Evolutionary conservation across 1,140 invertebrate species (phyloP).

Genomic region (Caenorhabditis inopinata): DNA sequence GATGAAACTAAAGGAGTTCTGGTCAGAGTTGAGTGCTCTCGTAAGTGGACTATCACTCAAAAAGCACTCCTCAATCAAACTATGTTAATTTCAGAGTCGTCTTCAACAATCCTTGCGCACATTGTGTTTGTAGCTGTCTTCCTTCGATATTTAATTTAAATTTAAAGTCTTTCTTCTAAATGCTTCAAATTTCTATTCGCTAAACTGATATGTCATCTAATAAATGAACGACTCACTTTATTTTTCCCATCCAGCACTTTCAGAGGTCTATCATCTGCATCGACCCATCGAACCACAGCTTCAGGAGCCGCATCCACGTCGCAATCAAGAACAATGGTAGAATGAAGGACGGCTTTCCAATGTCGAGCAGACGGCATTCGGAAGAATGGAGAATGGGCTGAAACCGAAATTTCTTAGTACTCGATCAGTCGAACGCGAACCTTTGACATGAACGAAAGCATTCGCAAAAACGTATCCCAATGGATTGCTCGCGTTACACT

Average conservation of each 20-base stretch:
- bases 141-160: neutral
- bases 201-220: too few relatives aligned
- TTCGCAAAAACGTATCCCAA: slow-evolving; percentile 96
- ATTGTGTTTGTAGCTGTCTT: neutral
- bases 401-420: neutral
- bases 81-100: neutral
- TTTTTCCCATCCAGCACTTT: slow-evolving; percentile 57
- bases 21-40: neutral
- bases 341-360: slow-evolving; percentile 58
- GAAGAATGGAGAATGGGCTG: slow-evolving; percentile 62
- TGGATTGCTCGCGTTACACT: slow-evolving; percentile 97
- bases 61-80: neutral
- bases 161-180: neutral
- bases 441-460: slow-evolving; percentile 92
- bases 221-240: slow-evolving; percentile 47
- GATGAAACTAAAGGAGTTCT: slow-evolving; percentile 10
- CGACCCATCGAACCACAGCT: slow-evolving; percentile 88
- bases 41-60: neutral
- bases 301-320: slow-evolving; percentile 91
- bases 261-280: slow-evolving; percentile 65
- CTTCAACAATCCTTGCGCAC: neutral
- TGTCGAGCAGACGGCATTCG: slow-evolving; percentile 56
- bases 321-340: slow-evolving; percentile 80
- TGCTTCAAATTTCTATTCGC: neutral
- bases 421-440: slow-evolving; percentile 67